Base-by-base conservation (phyloP, 1,140 invertebrate genomes). In the Diorhabda sublineata region DNA sequence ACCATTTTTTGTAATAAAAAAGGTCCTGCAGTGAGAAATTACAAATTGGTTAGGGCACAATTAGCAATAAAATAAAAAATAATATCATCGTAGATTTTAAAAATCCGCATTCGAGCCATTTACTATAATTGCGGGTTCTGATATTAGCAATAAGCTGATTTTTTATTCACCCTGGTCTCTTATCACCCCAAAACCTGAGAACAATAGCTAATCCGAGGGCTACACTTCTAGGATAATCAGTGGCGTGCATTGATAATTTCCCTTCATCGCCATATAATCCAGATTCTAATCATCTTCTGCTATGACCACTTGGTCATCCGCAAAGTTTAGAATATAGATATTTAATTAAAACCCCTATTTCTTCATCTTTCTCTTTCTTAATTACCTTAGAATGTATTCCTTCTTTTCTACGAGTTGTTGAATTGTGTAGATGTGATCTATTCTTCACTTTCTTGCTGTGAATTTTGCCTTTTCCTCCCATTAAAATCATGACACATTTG, bases 131-230 rank as follows among this genome's bases (percentile, higher is more conserved):
- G 79, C 76, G 76, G 75, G 65, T 66, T 61, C 73, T 71, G 76
- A 80, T 81, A 80, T 80, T 80, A 80, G 80, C 78, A 81, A 79
- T 80, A 80, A 80, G 80, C 80, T 80, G 78, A 81, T 81, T 81
- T 81, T 81, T 81, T 81, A 81, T 81, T 81, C 80, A 81, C 80
- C 79, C 79, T 72, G 26, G 74, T 71, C 73, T 78, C 75, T 78
- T 81, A 78, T 81, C 77, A 75, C 75, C 72, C 77, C 68, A 63
- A 64, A 74, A 75, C 76, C 72, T 64, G 73, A 77, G 73, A 78
- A 78, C 76, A 78, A 79, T 77, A 75, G 74, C 77, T 78, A 79
- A 78, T 77, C 76, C 71, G 71, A 64, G 71, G 64, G 73, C 59
- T 64, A 64, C 63, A 64, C 9, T 52, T 26, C 9, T 64, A 26